Conservation (phyloP, 2,797 vertebrate species). For the Mycteria americana region DNA sequence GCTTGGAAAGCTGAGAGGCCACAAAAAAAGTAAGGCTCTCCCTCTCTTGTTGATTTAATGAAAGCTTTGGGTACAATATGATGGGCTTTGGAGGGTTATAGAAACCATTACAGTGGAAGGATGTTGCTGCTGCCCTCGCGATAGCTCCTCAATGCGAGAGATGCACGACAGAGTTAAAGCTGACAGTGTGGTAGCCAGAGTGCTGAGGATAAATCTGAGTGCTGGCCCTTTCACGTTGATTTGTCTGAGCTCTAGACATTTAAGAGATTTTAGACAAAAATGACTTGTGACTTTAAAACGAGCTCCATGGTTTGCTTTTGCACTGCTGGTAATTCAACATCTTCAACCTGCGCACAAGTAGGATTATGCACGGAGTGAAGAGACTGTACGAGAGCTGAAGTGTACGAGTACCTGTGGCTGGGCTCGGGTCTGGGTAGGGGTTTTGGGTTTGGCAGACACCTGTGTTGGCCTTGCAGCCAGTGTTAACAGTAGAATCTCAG, state of each 20-base stretch:
- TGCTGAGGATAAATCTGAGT: background rate
- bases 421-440: background rate
- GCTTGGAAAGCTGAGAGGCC: background rate
- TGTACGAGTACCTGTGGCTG: rapidly evolving
- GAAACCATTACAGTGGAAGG: background rate
- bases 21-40: background rate
- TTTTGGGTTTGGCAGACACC: background rate
- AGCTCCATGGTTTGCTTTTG: background rate
- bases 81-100: background rate
- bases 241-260: background rate
- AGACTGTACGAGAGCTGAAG: background rate
- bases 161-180: background rate
- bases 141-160: background rate
- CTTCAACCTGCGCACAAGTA: background rate
- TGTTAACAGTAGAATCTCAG: background rate
- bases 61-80: background rate
- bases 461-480: background rate
- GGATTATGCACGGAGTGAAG: too few species aligned
- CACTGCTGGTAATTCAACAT: background rate
- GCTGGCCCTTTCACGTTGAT: background rate
- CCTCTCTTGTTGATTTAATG: background rate
- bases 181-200: background rate
- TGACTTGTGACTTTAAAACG: background rate
- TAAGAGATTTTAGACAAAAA: background rate
- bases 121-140: background rate